Conservation (phyloP, 2,113 vertebrate species). For the Neolamprologus hecqui region DNA sequence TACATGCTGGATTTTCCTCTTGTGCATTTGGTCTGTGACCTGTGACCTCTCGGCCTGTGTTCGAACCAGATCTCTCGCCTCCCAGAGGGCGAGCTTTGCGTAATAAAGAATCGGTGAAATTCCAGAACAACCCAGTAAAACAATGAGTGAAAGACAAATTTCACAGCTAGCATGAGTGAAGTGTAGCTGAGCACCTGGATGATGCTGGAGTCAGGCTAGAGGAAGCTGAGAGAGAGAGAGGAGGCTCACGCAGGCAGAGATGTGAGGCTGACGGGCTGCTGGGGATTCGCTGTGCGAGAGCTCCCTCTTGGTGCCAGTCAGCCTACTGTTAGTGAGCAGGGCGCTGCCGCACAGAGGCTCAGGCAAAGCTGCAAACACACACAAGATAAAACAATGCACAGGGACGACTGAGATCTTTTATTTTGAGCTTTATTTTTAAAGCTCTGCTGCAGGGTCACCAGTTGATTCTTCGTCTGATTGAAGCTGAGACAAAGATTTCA, state of each 20-base stretch:
- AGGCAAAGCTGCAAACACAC: background rate
- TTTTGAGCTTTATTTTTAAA: background rate
- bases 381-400: background rate
- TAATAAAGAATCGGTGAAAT: background rate
- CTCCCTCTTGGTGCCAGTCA: conserved; percentile 74
- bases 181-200: background rate
- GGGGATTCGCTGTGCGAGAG: conserved; percentile 67
- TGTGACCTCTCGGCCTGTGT: background rate
- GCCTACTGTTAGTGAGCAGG: conserved; percentile 28
- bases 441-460: background rate
- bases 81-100: fast-evolving
- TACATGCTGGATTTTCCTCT: background rate
- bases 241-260: background rate
- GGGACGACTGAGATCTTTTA: background rate
- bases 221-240: background rate
- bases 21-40: background rate
- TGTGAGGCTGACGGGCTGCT: background rate
- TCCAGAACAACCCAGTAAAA: background rate
- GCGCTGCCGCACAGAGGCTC: background rate
- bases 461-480: fast-evolving
- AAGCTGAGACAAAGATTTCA: background rate
- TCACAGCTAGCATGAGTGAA: background rate
- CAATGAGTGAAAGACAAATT: background rate
- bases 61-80: background rate
- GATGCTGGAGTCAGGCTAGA: background rate